phyloP scores from a whole-genome alignment of 2,888 invertebrate species.

The Gasteruption jaculator region DNA sequence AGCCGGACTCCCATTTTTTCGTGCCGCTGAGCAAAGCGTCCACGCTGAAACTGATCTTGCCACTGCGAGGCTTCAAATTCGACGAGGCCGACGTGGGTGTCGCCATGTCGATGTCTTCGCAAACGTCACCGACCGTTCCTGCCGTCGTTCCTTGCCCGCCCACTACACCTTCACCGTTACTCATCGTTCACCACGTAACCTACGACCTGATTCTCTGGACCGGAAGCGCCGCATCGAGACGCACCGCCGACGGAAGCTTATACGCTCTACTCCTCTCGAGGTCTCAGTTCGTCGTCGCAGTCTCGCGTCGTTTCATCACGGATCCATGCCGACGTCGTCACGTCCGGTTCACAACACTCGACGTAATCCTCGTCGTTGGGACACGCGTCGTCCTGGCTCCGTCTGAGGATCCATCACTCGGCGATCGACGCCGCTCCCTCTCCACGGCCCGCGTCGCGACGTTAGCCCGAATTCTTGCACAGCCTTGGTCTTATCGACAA shows the following conservation, averaged over 20 bases:
- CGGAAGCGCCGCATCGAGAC: background rate
- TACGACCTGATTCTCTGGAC: background rate
- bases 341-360: slow-evolving; percentile 8
- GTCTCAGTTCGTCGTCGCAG: slow-evolving; percentile 2
- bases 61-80: slow-evolving; percentile 44
- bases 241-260: too few relatives aligned
- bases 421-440: slow-evolving; percentile 4
- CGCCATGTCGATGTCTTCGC: slow-evolving; percentile 41
- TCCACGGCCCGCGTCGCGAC: background rate
- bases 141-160: slow-evolving; percentile 31
- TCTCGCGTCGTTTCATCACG: slow-evolving; percentile 6
- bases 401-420: too few relatives aligned
- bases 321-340: background rate
- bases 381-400: background rate
- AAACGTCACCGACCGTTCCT: slow-evolving; percentile 31
- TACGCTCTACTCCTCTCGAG: too few relatives aligned
- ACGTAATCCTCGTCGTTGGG: slow-evolving; percentile 2
- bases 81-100: slow-evolving; percentile 44
- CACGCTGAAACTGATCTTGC: slow-evolving; percentile 72
- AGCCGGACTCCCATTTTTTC: slow-evolving; percentile 38
- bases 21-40: slow-evolving; percentile 59
- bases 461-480: too few relatives aligned
- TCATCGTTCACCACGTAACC: slow-evolving; percentile 20
- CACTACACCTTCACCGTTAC: slow-evolving; percentile 33
- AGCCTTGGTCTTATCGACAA: too few relatives aligned